Evolutionary conservation across 2,888 invertebrate genomes (phyloP).

Genomic region (Cheilosia pagana): DNA sequence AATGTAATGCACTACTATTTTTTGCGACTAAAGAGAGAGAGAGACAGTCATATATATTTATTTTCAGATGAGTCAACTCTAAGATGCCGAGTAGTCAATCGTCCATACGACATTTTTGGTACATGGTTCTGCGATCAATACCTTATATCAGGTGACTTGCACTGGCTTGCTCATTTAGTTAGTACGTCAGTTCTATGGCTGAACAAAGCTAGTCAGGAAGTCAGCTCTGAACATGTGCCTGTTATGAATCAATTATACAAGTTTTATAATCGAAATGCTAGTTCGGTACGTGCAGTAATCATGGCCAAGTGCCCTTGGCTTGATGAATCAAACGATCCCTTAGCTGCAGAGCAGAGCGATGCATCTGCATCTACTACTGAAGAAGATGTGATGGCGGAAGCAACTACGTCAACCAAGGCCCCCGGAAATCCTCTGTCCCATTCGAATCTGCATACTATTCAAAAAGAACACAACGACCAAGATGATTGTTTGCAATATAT

Average conservation of each 20-base stretch:
- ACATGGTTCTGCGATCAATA: slow-evolving; percentile 94
- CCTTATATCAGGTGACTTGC: slow-evolving; percentile 91
- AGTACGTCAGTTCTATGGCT: slow-evolving; percentile 91
- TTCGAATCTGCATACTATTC: slow-evolving; percentile 77
- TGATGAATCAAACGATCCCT: slow-evolving; percentile 80
- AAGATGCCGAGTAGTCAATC: slow-evolving; percentile 90
- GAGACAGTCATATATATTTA: background rate
- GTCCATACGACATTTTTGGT: slow-evolving; percentile 94
- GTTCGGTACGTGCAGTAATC: slow-evolving; percentile 90
- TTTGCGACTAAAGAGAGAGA: background rate
- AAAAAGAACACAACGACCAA: slow-evolving; percentile 68
- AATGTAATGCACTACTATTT: slow-evolving; percentile 84
- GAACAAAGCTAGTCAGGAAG: slow-evolving; percentile 92
- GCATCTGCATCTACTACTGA: slow-evolving; percentile 8
- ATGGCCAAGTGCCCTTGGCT: slow-evolving; percentile 88
- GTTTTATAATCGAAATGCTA: slow-evolving; percentile 92
- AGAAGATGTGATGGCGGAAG: slow-evolving; percentile 51
- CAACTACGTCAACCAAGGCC: slow-evolving; percentile 58
- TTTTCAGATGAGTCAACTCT: slow-evolving; percentile 87
- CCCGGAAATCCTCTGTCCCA: slow-evolving; percentile 81
- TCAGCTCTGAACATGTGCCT: slow-evolving; percentile 90
- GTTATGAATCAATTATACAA: slow-evolving; percentile 89
- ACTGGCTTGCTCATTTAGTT: slow-evolving; percentile 90
- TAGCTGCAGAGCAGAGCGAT: slow-evolving; percentile 64
- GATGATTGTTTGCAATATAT: slow-evolving; percentile 77